Percentiles rank a stretch among this genome's conserved stretches.
Conservation (phyloP, 2,888 invertebrate genomes). For the Eristalis pertinax region DNA sequence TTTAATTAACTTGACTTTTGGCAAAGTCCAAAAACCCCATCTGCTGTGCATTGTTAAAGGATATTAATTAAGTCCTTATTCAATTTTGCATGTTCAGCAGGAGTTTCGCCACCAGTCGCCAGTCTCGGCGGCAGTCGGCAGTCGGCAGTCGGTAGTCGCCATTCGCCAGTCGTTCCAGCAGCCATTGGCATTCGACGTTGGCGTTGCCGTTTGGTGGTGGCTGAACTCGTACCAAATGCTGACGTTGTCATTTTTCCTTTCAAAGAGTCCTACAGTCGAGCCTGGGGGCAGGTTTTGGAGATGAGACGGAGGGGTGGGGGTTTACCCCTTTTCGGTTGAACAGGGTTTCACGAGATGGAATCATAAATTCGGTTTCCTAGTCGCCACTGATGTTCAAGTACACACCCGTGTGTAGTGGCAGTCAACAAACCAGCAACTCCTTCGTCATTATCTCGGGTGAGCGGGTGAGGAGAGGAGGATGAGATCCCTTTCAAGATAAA, state of each 20-base stretch:
- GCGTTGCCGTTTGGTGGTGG: neutral
- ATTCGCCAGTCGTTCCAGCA: neutral
- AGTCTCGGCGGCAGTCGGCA: neutral
- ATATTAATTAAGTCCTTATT: slow-evolving; percentile 72
- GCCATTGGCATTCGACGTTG: neutral
- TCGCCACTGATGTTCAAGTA: slow-evolving; percentile 13
- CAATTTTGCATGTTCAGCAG: slow-evolving; percentile 71
- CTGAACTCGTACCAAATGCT: slow-evolving; percentile 27
- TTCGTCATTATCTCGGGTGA: slow-evolving; percentile 42
- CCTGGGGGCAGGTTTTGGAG: too few relatives aligned
- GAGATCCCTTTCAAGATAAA: slow-evolving; percentile 58
- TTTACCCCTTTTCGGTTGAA: neutral
- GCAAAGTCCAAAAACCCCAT: slow-evolving; percentile 65
- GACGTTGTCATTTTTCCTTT: slow-evolving; percentile 48
- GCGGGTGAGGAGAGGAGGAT: neutral
- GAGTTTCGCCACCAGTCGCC: slow-evolving; percentile 44
- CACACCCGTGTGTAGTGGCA: slow-evolving; percentile 23
- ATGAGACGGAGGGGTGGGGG: neutral
- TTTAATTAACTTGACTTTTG: slow-evolving; percentile 71
- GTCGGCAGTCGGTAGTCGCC: neutral
- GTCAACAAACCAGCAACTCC: slow-evolving; percentile 54
- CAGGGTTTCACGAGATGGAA: slow-evolving; percentile 21
- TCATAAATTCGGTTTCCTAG: slow-evolving; percentile 66
- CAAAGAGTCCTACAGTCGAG: neutral
- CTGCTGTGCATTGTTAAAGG: slow-evolving; percentile 66